Evolutionary conservation across 1,140 invertebrate species (phyloP), one percentile per base, ranked within the genome.

Genomic region (Neotoxoptera formosana): DNA sequence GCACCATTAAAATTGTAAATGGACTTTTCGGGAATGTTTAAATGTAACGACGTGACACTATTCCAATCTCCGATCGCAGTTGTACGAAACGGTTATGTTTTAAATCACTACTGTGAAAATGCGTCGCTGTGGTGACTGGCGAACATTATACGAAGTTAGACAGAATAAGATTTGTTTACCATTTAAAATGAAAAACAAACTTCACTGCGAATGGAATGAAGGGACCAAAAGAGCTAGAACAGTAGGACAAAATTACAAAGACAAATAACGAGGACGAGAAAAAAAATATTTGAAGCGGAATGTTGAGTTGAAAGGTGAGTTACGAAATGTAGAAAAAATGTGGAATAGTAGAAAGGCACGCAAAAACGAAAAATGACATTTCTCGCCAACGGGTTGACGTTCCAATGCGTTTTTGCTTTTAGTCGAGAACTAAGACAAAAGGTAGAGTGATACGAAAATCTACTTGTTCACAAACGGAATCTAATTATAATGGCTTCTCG

Each of bases 111-210:
- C 25, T 67, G 56, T 2, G 36, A n/a, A 41, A 90, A 47, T 17
- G 88, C 21, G 51, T 48, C 21, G 20, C 20, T 7, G 17, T 20
- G 51, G 21, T 25, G n/a, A 53, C n/a, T 21, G 34, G 25, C 36
- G 21, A 67, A 60, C 14, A 45, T 90, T 30, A 67, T 34, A n/a
- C 30, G 14, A 90, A 60, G 36, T 67, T 30, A 90, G 53, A 67
- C 89, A 67, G 20, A 67, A 67, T 90, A 41, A 90, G 25, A 90
- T 90, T 60, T 67, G 86, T 60, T 41, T 45, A 90, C 45, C 89
- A 53, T 90, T 67, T 90, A 67, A 90, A 90, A 90, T 90, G 56
- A 90, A 90, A 45, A 90, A 45, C 53, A 25, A 90, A 60, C 25
- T 60, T 20, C 20, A 41, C 23, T 47, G 36, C 51, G 60, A 90